phyloP scores from a whole-genome alignment of 2,113 vertebrate genomes.

The Eretmodus cyanostictus region DNA sequence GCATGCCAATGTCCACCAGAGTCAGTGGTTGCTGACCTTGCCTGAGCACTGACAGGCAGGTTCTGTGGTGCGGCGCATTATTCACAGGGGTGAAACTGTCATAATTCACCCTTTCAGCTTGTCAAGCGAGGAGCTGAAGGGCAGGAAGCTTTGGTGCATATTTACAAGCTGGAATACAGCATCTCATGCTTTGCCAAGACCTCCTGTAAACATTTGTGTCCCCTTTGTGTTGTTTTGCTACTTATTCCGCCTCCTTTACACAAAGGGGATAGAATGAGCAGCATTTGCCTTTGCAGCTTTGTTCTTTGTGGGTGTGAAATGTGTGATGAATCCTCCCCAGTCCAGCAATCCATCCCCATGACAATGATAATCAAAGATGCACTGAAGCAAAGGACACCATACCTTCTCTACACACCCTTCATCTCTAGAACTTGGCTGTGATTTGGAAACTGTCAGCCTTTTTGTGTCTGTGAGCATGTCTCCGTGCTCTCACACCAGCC shows the following conservation, averaged over 20 bases:
- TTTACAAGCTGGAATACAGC: neutral
- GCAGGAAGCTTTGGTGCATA: neutral
- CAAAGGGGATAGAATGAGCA: neutral
- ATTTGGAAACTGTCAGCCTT: slow-evolving; percentile 12
- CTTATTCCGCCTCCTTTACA: neutral
- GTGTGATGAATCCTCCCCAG: slow-evolving; percentile 14
- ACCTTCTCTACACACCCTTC: neutral
- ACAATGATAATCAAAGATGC: slow-evolving; percentile 42
- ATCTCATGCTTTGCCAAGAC: neutral
- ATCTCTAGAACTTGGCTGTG: slow-evolving; percentile 16
- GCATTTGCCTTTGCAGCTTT: slow-evolving; percentile 2
- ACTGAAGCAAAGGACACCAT: slow-evolving; percentile 15
- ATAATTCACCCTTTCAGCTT: neutral
- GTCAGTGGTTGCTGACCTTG: slow-evolving; percentile 18
- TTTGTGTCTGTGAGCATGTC: slow-evolving; percentile 1
- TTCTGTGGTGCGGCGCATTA: neutral
- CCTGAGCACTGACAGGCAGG: neutral
- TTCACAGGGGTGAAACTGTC: neutral
- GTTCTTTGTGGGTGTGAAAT: slow-evolving; percentile 11
- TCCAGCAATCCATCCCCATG: slow-evolving; percentile 12
- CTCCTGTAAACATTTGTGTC: neutral
- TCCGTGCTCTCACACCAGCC: neutral
- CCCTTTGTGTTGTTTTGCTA: neutral
- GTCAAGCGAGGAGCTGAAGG: neutral
- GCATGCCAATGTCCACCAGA: neutral